Conservation (phyloP, 2,113 vertebrate genomes). For the Gobio gobio region DNA sequence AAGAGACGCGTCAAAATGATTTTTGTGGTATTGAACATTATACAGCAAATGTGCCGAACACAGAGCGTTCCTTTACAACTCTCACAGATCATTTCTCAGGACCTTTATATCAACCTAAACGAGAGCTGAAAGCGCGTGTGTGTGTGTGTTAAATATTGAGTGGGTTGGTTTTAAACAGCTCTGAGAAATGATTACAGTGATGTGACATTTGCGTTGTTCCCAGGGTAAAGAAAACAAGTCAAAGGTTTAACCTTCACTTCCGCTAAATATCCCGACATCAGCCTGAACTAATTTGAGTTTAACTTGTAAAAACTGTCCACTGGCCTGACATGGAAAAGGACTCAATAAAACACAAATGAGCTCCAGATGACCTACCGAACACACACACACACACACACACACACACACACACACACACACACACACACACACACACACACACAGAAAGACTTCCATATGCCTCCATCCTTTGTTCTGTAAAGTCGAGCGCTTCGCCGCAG, state of each 20-base stretch:
- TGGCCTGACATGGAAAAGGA: conserved; percentile 9
- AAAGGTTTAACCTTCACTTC: conserved; percentile 27
- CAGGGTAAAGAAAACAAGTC: conserved; percentile 74
- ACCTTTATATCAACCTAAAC: conserved; percentile 42
- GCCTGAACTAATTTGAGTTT: conserved; percentile 27
- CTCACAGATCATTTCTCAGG: neutral
- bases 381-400: neutral
- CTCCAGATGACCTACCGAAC: conserved; percentile 30
- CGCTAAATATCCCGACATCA: neutral
- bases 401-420: neutral
- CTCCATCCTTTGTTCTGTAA: neutral
- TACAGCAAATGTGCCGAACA: neutral
- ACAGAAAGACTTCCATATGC: neutral
- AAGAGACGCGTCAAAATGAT: neutral
- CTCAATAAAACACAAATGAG: conserved; percentile 12
- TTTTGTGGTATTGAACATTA: neutral
- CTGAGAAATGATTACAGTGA: conserved; percentile 55
- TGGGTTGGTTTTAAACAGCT: conserved; percentile 55
- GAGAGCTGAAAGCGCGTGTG: conserved; percentile 17
- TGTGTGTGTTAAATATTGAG: conserved; percentile 29
- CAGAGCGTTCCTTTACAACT: neutral
- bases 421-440: neutral
- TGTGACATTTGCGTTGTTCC: conserved; percentile 60
- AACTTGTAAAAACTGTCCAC: conserved; percentile 26
- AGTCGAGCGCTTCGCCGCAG: neutral